phyloP scores from a whole-genome alignment of 2,797 vertebrate genomes.

The Gadopsis marmoratus region DNA sequence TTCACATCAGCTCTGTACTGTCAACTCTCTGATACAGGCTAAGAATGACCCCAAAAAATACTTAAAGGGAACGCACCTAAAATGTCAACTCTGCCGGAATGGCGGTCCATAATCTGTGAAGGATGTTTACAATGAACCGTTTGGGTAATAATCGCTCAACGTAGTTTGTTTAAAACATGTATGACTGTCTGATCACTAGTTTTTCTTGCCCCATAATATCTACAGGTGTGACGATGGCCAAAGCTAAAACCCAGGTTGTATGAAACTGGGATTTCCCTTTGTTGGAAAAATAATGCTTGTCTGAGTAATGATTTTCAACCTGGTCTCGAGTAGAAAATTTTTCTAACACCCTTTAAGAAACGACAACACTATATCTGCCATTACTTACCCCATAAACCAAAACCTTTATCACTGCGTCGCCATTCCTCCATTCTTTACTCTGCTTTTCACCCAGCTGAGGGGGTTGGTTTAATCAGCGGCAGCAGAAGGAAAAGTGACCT shows the following conservation, averaged over 20 bases:
- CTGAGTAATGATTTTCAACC: no score
- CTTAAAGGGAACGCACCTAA: no score
- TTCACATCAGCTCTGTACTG: no score
- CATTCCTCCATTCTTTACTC: neutral
- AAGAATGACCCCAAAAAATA: no score
- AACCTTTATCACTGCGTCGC: neutral
- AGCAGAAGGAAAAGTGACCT: conserved; percentile 18
- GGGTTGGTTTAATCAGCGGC: conserved; percentile 16
- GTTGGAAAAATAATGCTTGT: no score
- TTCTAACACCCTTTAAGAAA: neutral
- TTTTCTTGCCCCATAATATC: neutral
- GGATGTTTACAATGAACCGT: neutral
- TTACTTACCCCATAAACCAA: neutral
- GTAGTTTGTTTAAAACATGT: neutral
- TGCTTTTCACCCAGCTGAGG: neutral
- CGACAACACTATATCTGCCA: neutral
- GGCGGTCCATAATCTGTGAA: neutral
- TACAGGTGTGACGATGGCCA: neutral
- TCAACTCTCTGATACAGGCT: no score
- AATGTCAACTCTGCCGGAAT: no score
- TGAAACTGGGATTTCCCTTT: neutral
- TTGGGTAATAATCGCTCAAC: neutral
- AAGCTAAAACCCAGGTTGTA: neutral
- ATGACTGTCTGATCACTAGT: neutral
- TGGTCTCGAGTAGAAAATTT: no score